Evolutionary conservation across 2,888 invertebrate species (phyloP).

Genomic region (Calliphora vomitoria): DNA sequence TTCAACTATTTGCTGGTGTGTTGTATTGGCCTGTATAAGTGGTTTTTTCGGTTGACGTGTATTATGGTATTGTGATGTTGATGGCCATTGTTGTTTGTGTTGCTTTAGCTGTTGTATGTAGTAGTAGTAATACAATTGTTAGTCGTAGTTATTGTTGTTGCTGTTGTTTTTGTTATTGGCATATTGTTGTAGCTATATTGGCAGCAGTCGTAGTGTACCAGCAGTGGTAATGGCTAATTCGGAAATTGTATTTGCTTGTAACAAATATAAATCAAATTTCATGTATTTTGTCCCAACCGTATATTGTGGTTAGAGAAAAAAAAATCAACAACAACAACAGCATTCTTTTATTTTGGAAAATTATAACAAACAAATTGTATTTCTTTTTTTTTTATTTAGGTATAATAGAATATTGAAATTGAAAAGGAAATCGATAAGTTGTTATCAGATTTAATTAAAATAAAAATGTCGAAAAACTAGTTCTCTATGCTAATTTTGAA

Average conservation of each 20-base stretch:
- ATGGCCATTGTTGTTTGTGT: slow-evolving; percentile 55
- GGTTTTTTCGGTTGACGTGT: slow-evolving; percentile 63
- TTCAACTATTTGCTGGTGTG: not conserved
- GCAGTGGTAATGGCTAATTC: slow-evolving; percentile 70
- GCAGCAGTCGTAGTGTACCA: slow-evolving; percentile 3
- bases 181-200: slow-evolving; percentile 29
- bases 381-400: slow-evolving; percentile 26
- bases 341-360: slow-evolving; percentile 36
- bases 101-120: not conserved
- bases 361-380: slow-evolving; percentile 43
- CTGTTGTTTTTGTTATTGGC: slow-evolving; percentile 33
- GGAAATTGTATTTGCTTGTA: slow-evolving; percentile 74
- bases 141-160: slow-evolving; percentile 12
- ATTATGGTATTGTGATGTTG: slow-evolving; percentile 64
- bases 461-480: slow-evolving; percentile 21
- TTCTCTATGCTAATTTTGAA: slow-evolving; percentile 15
- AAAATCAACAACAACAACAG: not conserved
- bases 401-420: slow-evolving; percentile 61
- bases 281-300: slow-evolving; percentile 65
- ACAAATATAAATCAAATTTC: slow-evolving; percentile 73
- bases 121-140: slow-evolving; percentile 44
- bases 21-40: slow-evolving; percentile 62
- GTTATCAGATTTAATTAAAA: slow-evolving; percentile 72
- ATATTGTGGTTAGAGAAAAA: slow-evolving; percentile 58
- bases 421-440: slow-evolving; percentile 71